These are phyloP conservation scores for Portunus trituberculatus DNA, from an alignment of 1,140 invertebrate genomes.

Conservation along the genomic window DNA sequence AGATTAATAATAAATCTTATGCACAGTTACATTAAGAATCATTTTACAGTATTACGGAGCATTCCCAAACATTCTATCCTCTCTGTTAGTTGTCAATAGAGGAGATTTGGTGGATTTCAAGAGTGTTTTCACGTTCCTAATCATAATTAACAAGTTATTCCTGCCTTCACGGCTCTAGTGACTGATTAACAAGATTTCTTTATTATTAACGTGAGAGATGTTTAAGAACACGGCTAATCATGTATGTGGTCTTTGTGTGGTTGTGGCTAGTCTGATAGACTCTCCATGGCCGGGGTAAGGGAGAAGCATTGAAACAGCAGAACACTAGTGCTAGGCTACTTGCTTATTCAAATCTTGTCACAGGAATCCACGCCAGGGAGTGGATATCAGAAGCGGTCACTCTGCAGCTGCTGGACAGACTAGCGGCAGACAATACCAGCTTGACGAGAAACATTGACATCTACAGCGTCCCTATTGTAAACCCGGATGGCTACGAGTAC, in stretches of 20 bases:
- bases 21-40: background rate
- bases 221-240: no score
- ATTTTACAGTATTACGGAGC: background rate
- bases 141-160: no score
- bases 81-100: background rate
- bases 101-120: background rate
- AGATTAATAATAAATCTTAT: background rate
- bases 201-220: no score
- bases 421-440: background rate
- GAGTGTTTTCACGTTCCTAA: background rate
- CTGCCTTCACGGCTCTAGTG: background rate
- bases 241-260: no score
- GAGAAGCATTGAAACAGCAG: background rate
- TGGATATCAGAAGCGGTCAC: conserved; percentile 58
- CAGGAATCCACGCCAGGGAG: conserved; percentile 63
- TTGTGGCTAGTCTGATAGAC: background rate
- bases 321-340: background rate
- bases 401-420: background rate
- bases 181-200: background rate
- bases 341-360: background rate
- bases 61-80: background rate
- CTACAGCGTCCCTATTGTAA: conserved; percentile 57
- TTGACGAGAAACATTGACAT: background rate
- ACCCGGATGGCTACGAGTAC: conserved; percentile 66
- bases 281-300: background rate